Base-by-base conservation (phyloP, 2,797 vertebrate species). In the Acestrorhynchus altus region DNA sequence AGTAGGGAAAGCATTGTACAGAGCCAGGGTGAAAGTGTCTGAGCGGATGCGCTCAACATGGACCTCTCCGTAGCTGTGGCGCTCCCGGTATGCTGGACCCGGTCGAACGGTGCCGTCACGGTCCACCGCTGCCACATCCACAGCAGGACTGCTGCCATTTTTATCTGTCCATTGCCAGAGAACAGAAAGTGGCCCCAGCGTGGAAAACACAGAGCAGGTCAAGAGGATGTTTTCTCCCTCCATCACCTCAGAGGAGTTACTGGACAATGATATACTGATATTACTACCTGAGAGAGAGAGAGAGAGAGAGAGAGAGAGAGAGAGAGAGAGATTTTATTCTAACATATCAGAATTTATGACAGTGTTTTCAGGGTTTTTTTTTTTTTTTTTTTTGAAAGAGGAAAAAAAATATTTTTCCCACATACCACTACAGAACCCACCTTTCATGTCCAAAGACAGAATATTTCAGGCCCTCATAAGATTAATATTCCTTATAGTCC, bases 181-280 rank as follows among this genome's bases (percentile, higher is more conserved):
- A 39, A 98, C 85, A 0, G 98, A 97, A 69, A 98, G 89, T 1
- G 92, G 93, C 77, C 94, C 93, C 0, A 92, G 77, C 1, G 91
- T 92, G 0, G 94, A 91, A 63, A 92, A 93, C 79, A 96, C 90
- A 0, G 85, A 90, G 89, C 98, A 99, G 82, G 90, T 93, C 89
- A 99, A 84, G 84, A 91, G 95, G 87, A 99, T 92, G 79, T 87
- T 92, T 42, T 96, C 94, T 0, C 97, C 98, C 83, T 99, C 98
- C 18, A 96, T 90, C 77, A 98, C 92, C 82, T 88, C 92, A 0
- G 95, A 96, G 81, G 95, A 90, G 26, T 97, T 96, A 83, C 93
- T 95, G 87, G 93, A 89, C 84, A 99, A 88, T 2, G 94, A 94
- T 87, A 96, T 93, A 0, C 94, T 96, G 88, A 98, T 94, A 91